These are phyloP conservation scores for Tachysurus vachellii DNA, from an alignment of 2,113 vertebrate species.

Conservation along the genomic window DNA sequence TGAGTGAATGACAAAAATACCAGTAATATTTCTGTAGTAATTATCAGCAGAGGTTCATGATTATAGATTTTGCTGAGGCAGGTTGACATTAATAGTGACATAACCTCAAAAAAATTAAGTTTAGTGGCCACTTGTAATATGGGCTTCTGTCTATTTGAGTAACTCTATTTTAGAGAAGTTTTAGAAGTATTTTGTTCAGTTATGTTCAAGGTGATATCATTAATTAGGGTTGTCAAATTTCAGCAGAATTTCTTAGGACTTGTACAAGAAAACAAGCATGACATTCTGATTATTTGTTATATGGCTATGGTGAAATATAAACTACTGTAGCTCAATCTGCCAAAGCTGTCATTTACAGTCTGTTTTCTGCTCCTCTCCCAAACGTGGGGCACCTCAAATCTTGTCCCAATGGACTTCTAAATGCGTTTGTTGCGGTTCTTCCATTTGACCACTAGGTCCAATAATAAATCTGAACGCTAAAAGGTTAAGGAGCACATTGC, in stretches of 20 bases:
- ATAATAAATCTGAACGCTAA: background rate
- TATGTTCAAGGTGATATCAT: background rate
- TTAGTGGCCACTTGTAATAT: background rate
- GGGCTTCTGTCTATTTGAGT: background rate
- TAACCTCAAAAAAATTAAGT: background rate
- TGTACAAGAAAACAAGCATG: background rate
- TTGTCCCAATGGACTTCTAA: background rate
- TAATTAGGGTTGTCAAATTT: background rate
- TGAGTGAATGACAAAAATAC: background rate
- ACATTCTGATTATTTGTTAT: background rate
- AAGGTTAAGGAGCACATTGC: background rate
- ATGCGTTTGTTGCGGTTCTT: background rate
- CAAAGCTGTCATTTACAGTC: background rate
- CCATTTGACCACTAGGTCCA: background rate
- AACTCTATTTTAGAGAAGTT: background rate
- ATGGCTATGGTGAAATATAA: background rate
- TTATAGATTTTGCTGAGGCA: background rate
- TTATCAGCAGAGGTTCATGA: background rate
- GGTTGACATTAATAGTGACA: background rate
- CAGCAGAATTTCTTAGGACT: background rate
- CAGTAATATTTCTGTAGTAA: background rate
- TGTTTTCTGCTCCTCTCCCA: background rate
- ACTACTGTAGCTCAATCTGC: background rate
- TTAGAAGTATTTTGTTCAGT: background rate
- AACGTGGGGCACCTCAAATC: background rate